Conservation (phyloP, 2,888 invertebrate species). For the Nowickia ferox region DNA sequence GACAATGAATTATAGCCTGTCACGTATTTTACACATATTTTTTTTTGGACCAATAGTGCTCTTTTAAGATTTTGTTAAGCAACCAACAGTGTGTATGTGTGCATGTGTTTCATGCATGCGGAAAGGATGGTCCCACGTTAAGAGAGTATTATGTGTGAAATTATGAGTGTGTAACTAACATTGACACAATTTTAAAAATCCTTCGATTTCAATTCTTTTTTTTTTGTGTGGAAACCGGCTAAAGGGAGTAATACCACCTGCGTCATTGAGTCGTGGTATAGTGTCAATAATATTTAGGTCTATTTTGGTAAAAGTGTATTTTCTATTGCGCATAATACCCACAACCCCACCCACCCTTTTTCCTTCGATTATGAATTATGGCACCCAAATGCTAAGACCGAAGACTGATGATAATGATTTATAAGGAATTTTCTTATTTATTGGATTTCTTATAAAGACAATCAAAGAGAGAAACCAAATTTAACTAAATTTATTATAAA, state of each 20-base stretch:
- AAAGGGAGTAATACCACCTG: conserved; percentile 78
- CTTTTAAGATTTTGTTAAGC: conserved; percentile 35
- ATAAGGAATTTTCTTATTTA: conserved; percentile 60
- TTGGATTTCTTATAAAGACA: conserved; percentile 57
- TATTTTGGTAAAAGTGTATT: conserved; percentile 10
- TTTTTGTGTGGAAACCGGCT: conserved; percentile 61
- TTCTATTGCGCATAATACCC: too few relatives aligned
- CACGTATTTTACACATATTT: conserved; percentile 71
- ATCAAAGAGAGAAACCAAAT: conserved; percentile 46
- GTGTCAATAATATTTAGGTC: conserved; percentile 60
- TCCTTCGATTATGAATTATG: conserved; percentile 70
- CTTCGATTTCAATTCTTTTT: conserved; percentile 73
- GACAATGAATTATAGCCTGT: conserved; percentile 81
- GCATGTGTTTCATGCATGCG: conserved; percentile 6
- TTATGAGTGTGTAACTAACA: conserved; percentile 70
- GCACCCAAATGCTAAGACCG: conserved; percentile 60
- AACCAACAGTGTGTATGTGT: neutral
- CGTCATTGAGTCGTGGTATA: conserved; percentile 66
- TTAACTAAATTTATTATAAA: conserved; percentile 44
- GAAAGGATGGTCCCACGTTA: conserved; percentile 43
- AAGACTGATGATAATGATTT: conserved; percentile 67
- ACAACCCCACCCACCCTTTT: conserved; percentile 8
- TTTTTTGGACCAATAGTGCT: conserved; percentile 44
- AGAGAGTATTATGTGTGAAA: conserved; percentile 51
- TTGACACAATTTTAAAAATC: conserved; percentile 78